Evolutionary conservation across 2,797 vertebrate species (phyloP).

Genomic region (Acanthurus tractus): DNA sequence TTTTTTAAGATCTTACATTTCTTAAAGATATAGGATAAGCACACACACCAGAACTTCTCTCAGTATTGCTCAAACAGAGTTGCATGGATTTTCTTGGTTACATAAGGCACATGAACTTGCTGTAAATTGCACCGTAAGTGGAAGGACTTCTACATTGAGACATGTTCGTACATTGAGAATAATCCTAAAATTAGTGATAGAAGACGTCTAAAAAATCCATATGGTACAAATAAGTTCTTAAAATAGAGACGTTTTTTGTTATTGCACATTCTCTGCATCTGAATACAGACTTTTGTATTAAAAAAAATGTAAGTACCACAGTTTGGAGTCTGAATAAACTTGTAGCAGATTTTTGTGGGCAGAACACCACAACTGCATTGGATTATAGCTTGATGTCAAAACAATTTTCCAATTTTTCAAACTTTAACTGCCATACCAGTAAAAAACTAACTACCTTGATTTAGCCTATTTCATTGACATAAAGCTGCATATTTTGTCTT

Average conservation of each 20-base stretch:
- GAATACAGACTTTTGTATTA: too few relatives aligned
- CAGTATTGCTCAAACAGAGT: too few relatives aligned
- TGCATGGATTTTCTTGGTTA: too few relatives aligned
- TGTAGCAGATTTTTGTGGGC: neutral
- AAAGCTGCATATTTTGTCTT: neutral
- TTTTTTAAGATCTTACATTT: too few relatives aligned
- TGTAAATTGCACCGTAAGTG: neutral
- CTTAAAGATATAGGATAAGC: too few relatives aligned
- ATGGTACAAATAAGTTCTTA: neutral
- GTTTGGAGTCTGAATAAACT: neutral
- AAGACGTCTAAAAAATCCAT: too few relatives aligned
- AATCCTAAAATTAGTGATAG: neutral
- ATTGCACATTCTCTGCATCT: neutral
- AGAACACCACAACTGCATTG: neutral
- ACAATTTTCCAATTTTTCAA: neutral
- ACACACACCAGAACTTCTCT: too few relatives aligned
- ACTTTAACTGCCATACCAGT: neutral
- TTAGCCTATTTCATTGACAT: too few relatives aligned
- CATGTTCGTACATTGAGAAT: neutral
- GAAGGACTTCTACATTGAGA: neutral
- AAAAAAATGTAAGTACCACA: too few relatives aligned
- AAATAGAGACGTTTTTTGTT: neutral
- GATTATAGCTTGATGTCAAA: neutral
- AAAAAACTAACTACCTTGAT: too few relatives aligned
- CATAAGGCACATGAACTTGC: neutral